Evolutionary conservation across 2,888 invertebrate species (phyloP), one percentile per base, ranked within the genome.

Genomic region (Cancer borealis): DNA sequence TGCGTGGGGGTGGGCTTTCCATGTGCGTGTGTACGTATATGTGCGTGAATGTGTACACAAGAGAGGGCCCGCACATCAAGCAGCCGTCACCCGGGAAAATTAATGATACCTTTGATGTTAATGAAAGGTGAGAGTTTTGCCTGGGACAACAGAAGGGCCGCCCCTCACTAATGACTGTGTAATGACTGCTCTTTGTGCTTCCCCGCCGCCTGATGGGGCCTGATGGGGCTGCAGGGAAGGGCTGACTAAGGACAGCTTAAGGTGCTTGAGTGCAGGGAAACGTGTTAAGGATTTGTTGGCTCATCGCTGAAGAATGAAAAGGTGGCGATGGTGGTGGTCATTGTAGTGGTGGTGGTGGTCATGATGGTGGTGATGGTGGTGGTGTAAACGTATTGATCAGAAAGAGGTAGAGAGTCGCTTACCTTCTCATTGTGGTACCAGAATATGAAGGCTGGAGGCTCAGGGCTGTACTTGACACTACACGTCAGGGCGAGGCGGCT

Each of bases 371-470:
- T 66, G n/a, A n/a, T 66, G n/a, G 66, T 66, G 66, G 87, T 45
- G 87, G 39, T 87, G 87, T 87, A 8, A 87, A 39, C 2, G 39
- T 39, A 87, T 87, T 45, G 87, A 87, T 14, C 5, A 87, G 87
- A 87, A 21, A 87, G 45, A 39, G 66, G n/a, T 6, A 66, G n/a
- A 66, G 66, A 66, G 66, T 45, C 5, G 97, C 98, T 98, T 97
- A 98, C 98, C 97, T 98, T 98, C 96, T 98, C 98, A 97, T 98
- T 98, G 97, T 98, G 98, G 97, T 98, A 98, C 98, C 98, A 99
- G 97, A 98, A 98, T 96, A 99, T 98, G 97, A 98, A 99, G 95
- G 98, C 98, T 89, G 99, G 99, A 95, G 98, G 98, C 96, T 99
- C 99, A 46, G 99, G 99, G 96, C 98, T 98, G 96, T 98, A 98